Conservation (phyloP, 2,113 vertebrate genomes). For the Rhinopomastus cyanomelas region DNA sequence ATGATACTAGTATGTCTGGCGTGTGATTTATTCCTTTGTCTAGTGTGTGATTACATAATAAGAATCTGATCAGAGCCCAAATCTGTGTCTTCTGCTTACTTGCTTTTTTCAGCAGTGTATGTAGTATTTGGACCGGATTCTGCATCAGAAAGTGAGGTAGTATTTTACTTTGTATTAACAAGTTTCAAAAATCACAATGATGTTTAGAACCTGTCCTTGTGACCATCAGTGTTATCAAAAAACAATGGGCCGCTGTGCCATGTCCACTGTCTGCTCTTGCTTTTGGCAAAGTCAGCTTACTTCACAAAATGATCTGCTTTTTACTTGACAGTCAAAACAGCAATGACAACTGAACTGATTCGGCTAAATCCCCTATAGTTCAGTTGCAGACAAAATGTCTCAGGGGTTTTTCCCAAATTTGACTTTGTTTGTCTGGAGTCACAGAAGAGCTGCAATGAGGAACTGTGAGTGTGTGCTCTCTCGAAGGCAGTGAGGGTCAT, state of each 20-base stretch:
- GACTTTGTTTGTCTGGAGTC: neutral
- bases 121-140: neutral
- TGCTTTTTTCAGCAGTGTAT: neutral
- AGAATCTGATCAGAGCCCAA: neutral
- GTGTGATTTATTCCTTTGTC: neutral
- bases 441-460: neutral
- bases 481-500: neutral
- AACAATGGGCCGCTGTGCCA: neutral
- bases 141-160: neutral
- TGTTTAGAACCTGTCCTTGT: neutral
- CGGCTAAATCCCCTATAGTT: neutral
- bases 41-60: neutral
- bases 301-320: neutral
- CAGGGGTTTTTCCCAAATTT: neutral
- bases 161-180: neutral
- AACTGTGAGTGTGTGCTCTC: neutral
- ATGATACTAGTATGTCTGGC: no score
- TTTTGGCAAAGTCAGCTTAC: conserved; percentile 18
- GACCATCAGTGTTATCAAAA: neutral
- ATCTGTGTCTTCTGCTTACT: neutral
- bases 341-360: neutral
- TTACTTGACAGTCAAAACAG: conserved; percentile 7
- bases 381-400: neutral
- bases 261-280: neutral
- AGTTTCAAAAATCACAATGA: neutral